These are phyloP conservation scores for Malacoraja senta DNA, from an alignment of 2,797 vertebrate species.

Conservation along the genomic window DNA sequence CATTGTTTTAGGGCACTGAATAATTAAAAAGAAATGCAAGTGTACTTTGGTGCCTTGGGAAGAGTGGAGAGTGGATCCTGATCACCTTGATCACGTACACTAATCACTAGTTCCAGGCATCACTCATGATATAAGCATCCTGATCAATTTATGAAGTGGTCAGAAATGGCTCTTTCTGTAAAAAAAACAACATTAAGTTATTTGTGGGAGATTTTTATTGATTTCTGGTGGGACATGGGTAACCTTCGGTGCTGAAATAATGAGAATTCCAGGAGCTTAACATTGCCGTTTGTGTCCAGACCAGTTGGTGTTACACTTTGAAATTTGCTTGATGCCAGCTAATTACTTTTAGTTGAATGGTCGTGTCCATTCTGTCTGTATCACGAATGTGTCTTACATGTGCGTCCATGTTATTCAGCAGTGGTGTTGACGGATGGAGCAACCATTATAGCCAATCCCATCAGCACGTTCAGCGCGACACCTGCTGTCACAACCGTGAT, in stretches of 20 bases:
- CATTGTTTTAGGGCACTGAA: neutral
- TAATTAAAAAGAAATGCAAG: neutral
- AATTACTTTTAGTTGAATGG: neutral
- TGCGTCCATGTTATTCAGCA: constrained; percentile 49
- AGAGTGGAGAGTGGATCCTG: neutral
- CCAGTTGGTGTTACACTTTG: neutral
- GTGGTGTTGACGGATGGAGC: constrained; percentile 86
- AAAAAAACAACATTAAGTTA: too few relatives aligned
- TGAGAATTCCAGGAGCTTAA: neutral
- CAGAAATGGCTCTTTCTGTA: neutral
- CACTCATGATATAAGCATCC: too few relatives aligned
- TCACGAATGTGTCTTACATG: neutral
- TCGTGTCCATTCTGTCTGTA: neutral
- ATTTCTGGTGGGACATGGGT: neutral
- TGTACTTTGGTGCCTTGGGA: neutral
- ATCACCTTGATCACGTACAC: neutral
- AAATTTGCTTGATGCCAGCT: neutral
- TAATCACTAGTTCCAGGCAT: neutral
- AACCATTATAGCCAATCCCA: constrained; percentile 81
- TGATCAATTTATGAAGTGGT: neutral
- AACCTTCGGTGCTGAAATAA: neutral
- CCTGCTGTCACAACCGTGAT: constrained; percentile 82
- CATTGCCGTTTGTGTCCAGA: neutral
- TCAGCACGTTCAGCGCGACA: constrained; percentile 77
- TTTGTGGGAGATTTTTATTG: neutral